A percentile compares a stretch with the other conserved stretches of the same genome.
phyloP scores from a whole-genome alignment of 2,113 vertebrate species.

The Sinocyclocheilus anophthalmus region DNA sequence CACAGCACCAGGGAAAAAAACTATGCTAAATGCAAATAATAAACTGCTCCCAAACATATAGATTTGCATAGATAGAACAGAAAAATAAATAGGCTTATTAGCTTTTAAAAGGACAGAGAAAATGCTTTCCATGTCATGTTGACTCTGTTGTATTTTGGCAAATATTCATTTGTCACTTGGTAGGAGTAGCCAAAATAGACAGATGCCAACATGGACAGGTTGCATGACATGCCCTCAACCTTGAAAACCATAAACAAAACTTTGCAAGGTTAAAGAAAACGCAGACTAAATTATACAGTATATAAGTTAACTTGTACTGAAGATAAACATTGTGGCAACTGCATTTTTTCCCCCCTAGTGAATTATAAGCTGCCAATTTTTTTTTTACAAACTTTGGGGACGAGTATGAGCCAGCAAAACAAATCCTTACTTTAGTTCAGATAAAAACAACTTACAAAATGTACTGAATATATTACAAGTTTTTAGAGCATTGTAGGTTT shows the following conservation, averaged over 20 bases:
- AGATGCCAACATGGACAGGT: conserved; percentile 3
- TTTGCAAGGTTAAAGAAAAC: conserved; percentile 1
- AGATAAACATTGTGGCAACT: conserved; percentile 7
- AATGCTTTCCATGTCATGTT: not conserved
- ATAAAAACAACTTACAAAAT: not conserved
- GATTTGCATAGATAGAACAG: not conserved
- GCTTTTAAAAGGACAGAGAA: not conserved
- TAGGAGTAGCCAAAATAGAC: conserved; percentile 8
- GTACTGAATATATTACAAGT: not conserved
- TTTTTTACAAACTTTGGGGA: not conserved
- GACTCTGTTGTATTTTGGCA: not conserved
- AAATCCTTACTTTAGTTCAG: not conserved
- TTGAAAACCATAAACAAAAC: conserved; percentile 2
- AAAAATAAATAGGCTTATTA: not conserved
- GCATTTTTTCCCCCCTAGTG: not conserved
- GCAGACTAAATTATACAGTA: not conserved
- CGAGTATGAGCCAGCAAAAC: not conserved
- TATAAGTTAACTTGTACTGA: not conserved
- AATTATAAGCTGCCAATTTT: not conserved
- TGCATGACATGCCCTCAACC: conserved; percentile 8
- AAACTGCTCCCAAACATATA: not conserved
- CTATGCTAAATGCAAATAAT: not conserved
- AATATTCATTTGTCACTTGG: not conserved
- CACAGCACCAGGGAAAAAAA: not conserved
- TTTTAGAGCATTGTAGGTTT: not conserved